phyloP scores from a whole-genome alignment of 2,113 vertebrate genomes.

The Python bivittatus region DNA sequence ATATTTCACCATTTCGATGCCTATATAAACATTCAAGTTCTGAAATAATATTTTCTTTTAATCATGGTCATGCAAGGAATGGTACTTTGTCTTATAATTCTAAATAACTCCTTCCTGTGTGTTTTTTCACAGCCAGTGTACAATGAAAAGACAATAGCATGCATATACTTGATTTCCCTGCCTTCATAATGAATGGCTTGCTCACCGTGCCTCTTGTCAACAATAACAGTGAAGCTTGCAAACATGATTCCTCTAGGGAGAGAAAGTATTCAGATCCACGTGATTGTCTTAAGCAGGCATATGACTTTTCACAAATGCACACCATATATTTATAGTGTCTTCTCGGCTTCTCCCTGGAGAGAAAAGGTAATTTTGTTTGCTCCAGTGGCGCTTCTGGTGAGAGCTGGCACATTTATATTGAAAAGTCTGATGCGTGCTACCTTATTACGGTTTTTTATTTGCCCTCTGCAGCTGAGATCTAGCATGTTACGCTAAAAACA shows the following conservation, averaged over 20 bases:
- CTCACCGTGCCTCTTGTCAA: constrained; percentile 10
- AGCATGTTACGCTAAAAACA: constrained; percentile 43
- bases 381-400: constrained; percentile 10
- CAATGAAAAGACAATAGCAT: background rate
- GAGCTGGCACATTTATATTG: constrained; percentile 33
- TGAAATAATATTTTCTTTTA: background rate
- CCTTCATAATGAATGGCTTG: background rate
- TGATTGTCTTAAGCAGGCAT: constrained; percentile 32
- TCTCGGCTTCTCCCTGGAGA: constrained; percentile 32
- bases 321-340: constrained; percentile 24
- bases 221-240: constrained; percentile 11
- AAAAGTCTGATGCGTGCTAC: background rate
- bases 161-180: background rate
- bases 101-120: background rate
- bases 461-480: constrained; percentile 18
- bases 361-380: constrained; percentile 37
- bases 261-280: background rate
- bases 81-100: background rate
- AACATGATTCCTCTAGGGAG: background rate
- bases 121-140: background rate
- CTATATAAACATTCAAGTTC: background rate
- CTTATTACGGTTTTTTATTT: constrained; percentile 15
- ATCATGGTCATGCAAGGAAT: background rate
- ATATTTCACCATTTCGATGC: background rate
- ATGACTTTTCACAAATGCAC: background rate